These are phyloP conservation scores for Diachrysia chrysitis DNA, from an alignment of 2,888 invertebrate species.

Conservation along the genomic window DNA sequence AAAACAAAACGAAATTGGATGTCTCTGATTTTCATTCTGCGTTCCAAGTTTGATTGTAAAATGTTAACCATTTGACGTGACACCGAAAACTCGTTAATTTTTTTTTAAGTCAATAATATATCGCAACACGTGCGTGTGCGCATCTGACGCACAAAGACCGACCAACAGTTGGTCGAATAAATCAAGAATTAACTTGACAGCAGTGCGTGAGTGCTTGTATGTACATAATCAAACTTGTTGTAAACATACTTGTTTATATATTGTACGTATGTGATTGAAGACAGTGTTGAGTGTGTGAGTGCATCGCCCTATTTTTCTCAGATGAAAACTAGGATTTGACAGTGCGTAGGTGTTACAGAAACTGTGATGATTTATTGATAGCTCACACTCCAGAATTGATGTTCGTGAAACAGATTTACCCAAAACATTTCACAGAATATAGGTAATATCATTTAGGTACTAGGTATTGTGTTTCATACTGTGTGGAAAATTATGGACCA, in stretches of 20 bases:
- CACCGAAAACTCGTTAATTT: conserved; percentile 49
- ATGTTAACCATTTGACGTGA: conserved; percentile 38
- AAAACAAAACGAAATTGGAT: not conserved
- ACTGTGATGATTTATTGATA: conserved; percentile 27
- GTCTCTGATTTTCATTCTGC: conserved; percentile 16
- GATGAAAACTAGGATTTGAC: conserved; percentile 39
- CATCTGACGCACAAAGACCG: conserved; percentile 59
- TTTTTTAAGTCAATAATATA: conserved; percentile 35
- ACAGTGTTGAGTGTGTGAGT: no score
- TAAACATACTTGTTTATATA: conserved; percentile 25
- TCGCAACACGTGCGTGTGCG: conserved; percentile 31
- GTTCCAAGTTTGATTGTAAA: conserved; percentile 28
- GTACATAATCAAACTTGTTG: conserved; percentile 40
- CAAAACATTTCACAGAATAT: no score
- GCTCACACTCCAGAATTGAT: conserved; percentile 14
- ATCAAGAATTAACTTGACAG: conserved; percentile 78
- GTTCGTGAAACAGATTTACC: not conserved
- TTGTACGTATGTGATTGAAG: not conserved
- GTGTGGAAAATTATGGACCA: no score
- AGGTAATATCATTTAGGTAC: no score
- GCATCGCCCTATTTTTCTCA: conserved; percentile 43
- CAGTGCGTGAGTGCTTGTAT: conserved; percentile 54
- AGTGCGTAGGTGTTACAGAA: conserved; percentile 28
- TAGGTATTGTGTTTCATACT: no score
- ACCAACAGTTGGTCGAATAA: conserved; percentile 70